Evolutionary conservation across 2,113 vertebrate species (phyloP).

Genomic region (Lichenostomus cassidix): DNA sequence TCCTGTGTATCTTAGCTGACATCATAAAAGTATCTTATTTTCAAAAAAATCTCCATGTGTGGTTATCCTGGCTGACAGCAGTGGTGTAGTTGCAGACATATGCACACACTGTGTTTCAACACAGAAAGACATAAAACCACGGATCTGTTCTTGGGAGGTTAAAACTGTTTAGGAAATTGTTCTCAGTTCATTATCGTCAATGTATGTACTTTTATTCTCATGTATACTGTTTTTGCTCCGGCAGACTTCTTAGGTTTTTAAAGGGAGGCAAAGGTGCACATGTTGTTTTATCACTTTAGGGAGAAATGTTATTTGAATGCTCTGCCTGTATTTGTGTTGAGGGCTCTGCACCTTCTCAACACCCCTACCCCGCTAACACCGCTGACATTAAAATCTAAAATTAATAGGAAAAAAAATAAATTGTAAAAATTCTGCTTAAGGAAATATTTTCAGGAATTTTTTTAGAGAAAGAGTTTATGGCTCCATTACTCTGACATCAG

Average conservation of each 20-base stretch:
- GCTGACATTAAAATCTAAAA: neutral
- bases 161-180: neutral
- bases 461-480: neutral
- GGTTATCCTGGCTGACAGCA: neutral
- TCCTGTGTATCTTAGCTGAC: neutral
- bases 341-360: too few relatives aligned
- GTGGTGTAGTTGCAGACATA: neutral
- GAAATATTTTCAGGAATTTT: neutral
- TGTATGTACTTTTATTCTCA: neutral
- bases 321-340: neutral
- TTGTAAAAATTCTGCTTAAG: accelerated
- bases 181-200: neutral
- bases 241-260: neutral
- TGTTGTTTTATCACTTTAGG: neutral
- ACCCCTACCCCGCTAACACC: accelerated
- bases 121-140: neutral
- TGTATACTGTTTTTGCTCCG: neutral
- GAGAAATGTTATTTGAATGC: neutral
- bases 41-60: neutral
- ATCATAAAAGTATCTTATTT: neutral
- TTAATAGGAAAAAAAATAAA: neutral
- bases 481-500: neutral
- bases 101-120: neutral
- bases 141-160: neutral
- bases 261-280: neutral